Conservation (phyloP, 1,140 invertebrate genomes). For the Sinonovacula constricta region DNA sequence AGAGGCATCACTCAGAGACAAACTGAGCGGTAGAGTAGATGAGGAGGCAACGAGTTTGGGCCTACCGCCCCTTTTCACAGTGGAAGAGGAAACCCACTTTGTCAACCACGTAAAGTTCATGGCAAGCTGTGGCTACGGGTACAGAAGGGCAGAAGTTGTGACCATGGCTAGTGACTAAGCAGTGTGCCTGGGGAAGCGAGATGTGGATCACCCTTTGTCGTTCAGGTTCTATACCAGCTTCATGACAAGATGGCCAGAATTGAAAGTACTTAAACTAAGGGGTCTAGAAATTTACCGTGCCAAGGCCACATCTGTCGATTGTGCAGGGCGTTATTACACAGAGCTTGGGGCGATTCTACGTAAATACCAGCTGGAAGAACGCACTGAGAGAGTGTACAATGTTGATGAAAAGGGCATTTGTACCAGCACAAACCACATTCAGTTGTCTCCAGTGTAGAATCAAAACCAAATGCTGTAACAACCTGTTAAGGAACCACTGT, state of each 20-base stretch:
- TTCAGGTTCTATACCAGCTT: slow-evolving; percentile 9
- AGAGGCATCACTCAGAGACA: slow-evolving; percentile 18
- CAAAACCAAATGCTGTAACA: slow-evolving; percentile 69
- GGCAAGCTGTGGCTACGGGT: no score
- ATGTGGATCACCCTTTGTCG: slow-evolving; percentile 15
- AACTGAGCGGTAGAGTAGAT: slow-evolving; percentile 20
- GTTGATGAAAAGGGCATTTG: no score
- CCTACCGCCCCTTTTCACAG: neutral
- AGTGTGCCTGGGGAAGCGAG: slow-evolving; percentile 6
- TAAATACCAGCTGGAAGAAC: slow-evolving; percentile 56
- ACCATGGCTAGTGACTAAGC: no score
- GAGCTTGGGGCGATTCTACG: slow-evolving; percentile 21
- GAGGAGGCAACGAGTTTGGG: slow-evolving; percentile 5
- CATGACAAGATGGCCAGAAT: no score
- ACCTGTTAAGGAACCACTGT: slow-evolving; percentile 75
- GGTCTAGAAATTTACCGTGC: slow-evolving; percentile 18
- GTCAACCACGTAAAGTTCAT: slow-evolving; percentile 8
- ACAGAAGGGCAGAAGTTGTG: no score
- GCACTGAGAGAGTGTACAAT: slow-evolving; percentile 71
- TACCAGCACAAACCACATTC: slow-evolving; percentile 74
- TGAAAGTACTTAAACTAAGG: slow-evolving; percentile 15
- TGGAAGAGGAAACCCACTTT: slow-evolving; percentile 8
- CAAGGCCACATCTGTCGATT: slow-evolving; percentile 20
- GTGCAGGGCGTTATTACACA: slow-evolving; percentile 9
- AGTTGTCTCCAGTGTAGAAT: slow-evolving; percentile 1